phyloP scores from a whole-genome alignment of 2,888 invertebrate genomes.

The Callosobruchus maculatus region DNA sequence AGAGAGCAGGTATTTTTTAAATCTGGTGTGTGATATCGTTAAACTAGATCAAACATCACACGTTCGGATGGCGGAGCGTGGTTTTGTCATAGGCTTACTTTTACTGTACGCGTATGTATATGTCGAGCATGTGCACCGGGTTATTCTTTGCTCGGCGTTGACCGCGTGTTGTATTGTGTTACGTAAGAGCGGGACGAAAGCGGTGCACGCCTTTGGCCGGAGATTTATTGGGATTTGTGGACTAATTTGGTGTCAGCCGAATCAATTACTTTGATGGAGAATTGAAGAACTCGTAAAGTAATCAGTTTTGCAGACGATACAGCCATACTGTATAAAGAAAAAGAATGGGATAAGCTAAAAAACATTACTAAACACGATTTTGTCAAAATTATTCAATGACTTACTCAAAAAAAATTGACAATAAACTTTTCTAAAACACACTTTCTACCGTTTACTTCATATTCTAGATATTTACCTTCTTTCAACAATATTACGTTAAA shows the following conservation, averaged over 20 bases:
- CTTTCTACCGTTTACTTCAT: too few relatives aligned
- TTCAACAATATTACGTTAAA: too few relatives aligned
- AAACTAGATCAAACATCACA: constrained; percentile 31
- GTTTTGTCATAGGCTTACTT: constrained; percentile 26
- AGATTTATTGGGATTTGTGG: neutral
- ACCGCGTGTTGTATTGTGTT: neutral
- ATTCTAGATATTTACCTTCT: too few relatives aligned
- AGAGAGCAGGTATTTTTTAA: constrained; percentile 24
- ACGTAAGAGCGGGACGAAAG: neutral
- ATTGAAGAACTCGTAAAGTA: too few relatives aligned
- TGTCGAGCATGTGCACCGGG: neutral
- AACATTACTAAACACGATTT: too few relatives aligned
- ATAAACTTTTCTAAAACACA: too few relatives aligned
- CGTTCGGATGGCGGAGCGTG: constrained; percentile 18
- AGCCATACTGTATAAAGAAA: too few relatives aligned
- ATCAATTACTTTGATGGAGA: neutral
- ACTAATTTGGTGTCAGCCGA: neutral
- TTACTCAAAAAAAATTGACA: too few relatives aligned
- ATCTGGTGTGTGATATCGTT: constrained; percentile 28
- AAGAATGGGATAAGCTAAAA: too few relatives aligned
- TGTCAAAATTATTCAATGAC: too few relatives aligned
- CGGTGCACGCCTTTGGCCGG: neutral
- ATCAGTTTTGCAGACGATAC: too few relatives aligned
- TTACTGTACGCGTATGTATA: constrained; percentile 16
- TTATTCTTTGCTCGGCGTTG: neutral